Evolutionary conservation across 2,797 vertebrate genomes (phyloP).

Genomic region (Centropyge bicolor): DNA sequence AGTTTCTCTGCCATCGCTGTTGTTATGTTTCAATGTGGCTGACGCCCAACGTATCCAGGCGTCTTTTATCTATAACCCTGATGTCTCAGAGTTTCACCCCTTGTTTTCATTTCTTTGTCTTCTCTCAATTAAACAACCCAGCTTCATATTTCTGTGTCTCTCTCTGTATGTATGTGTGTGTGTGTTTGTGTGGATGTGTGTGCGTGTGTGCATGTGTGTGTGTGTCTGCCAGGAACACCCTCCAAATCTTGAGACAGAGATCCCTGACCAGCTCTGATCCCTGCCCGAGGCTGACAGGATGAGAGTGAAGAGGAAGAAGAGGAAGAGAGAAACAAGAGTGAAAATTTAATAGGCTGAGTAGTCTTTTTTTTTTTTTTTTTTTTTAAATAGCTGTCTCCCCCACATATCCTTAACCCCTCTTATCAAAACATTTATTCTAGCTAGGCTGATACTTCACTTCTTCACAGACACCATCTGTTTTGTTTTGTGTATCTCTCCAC

Average conservation of each 20-base stretch:
- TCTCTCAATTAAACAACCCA: constrained; percentile 41
- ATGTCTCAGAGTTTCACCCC: constrained; percentile 51
- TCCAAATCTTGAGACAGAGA: constrained; percentile 54
- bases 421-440: constrained; percentile 54
- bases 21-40: constrained; percentile 30
- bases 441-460: constrained; percentile 19
- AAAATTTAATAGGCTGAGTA: constrained; percentile 50
- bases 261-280: constrained; percentile 62
- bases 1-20: constrained; percentile 17
- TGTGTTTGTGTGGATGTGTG: constrained; percentile 22
- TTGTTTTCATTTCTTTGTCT: constrained; percentile 42
- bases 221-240: constrained; percentile 50
- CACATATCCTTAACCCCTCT: constrained; percentile 40
- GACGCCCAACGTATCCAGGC: constrained; percentile 51
- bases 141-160: constrained; percentile 38
- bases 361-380: background rate
- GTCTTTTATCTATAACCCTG: constrained; percentile 12
- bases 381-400: constrained; percentile 5
- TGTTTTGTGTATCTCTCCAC: constrained; percentile 32
- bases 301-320: constrained; percentile 34
- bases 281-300: constrained; percentile 58
- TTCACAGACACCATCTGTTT: constrained; percentile 41
- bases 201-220: constrained; percentile 33
- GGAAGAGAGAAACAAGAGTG: constrained; percentile 34
- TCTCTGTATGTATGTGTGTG: constrained; percentile 38